phyloP scores from a whole-genome alignment of 2,888 invertebrate species.

The Linyphia triangularis region DNA sequence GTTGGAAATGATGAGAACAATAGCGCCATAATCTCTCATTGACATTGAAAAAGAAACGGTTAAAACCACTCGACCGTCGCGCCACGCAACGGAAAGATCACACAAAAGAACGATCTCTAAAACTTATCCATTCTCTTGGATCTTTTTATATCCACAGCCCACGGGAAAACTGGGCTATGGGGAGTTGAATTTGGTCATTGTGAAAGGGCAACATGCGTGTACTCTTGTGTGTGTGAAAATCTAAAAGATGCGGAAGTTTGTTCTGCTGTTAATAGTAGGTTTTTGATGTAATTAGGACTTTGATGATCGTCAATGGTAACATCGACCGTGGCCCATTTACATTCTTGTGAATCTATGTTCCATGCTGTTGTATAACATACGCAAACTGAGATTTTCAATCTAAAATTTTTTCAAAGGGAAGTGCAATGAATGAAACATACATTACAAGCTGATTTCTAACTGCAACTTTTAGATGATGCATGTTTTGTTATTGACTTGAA shows the following conservation, averaged over 20 bases:
- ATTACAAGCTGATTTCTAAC: no score
- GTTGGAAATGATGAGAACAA: conserved; percentile 8
- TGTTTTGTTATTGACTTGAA: no score
- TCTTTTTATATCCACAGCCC: neutral
- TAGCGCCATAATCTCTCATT: neutral
- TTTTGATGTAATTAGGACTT: neutral
- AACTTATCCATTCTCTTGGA: neutral
- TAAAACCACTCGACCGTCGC: conserved; percentile 14
- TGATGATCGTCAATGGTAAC: neutral
- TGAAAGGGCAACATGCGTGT: neutral
- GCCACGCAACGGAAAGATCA: conserved; percentile 18
- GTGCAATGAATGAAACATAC: no score
- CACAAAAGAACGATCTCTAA: neutral
- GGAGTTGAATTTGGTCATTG: neutral
- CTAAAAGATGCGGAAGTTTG: neutral
- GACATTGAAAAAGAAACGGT: conserved; percentile 19
- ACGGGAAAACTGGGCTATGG: neutral
- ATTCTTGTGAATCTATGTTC: no score
- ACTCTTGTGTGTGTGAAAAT: no score
- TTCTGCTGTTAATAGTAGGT: neutral
- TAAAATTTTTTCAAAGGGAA: no score
- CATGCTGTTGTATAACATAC: no score
- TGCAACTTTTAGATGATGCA: no score
- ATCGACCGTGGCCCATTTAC: no score
- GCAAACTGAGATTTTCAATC: no score